Percentiles rank a stretch among this genome's conserved stretches.
phyloP scores from a whole-genome alignment of 2,888 invertebrate species.

The Plemyria rubiginata region DNA sequence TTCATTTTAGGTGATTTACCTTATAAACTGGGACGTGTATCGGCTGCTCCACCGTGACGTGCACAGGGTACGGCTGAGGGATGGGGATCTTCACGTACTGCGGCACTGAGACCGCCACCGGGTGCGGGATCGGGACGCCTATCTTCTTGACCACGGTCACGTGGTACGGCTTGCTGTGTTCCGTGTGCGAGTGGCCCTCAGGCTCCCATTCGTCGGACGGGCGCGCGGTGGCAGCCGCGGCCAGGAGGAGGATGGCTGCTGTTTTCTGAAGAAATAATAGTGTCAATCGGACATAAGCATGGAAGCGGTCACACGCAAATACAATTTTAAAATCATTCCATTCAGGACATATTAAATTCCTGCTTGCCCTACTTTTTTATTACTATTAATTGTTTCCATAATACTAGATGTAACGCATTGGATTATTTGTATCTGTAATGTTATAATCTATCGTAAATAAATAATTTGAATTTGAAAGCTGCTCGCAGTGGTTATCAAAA shows the following conservation, averaged over 20 bases:
- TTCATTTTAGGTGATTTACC: slow-evolving; percentile 55
- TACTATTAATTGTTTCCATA: too few species aligned
- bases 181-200: slow-evolving; percentile 87
- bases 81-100: slow-evolving; percentile 89
- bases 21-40: slow-evolving; percentile 90
- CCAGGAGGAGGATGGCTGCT: slow-evolving; percentile 70
- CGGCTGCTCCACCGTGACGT: slow-evolving; percentile 89
- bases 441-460: too few species aligned
- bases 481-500: too few species aligned
- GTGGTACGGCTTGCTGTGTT: slow-evolving; percentile 88
- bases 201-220: slow-evolving; percentile 80
- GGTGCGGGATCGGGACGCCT: slow-evolving; percentile 90
- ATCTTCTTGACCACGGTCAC: slow-evolving; percentile 89
- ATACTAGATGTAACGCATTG: too few species aligned
- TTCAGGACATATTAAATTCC: too few species aligned
- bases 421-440: too few species aligned
- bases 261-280: slow-evolving; percentile 63
- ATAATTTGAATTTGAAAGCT: too few species aligned
- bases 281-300: too few species aligned
- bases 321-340: too few species aligned
- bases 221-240: slow-evolving; percentile 60
- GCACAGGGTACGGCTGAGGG: slow-evolving; percentile 90
- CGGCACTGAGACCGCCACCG: slow-evolving; percentile 89
- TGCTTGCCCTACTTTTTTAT: too few species aligned
- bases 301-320: too few species aligned